Evolutionary conservation across 1,140 invertebrate species (phyloP).

Genomic region (Bombus pyrosoma): DNA sequence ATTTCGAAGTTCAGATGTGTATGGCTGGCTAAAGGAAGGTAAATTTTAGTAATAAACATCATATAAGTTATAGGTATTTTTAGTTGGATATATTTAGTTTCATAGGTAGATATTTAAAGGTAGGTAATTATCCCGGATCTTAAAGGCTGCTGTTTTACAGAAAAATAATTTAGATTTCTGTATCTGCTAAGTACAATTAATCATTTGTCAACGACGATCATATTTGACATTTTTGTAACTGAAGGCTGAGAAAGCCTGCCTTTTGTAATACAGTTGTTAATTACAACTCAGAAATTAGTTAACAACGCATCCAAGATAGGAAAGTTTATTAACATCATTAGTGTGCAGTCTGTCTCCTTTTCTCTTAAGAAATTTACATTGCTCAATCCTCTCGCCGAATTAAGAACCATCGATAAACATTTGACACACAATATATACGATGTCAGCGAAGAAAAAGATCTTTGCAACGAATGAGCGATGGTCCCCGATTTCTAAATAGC

Average conservation of each 20-base stretch:
- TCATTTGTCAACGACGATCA: background rate
- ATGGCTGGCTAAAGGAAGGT: background rate
- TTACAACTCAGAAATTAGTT: background rate
- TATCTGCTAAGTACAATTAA: background rate
- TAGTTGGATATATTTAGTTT: too few species aligned
- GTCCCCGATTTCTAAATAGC: conserved; percentile 3
- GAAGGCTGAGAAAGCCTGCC: too few species aligned
- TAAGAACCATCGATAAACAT: background rate
- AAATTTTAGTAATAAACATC: background rate
- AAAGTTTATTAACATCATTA: conserved; percentile 5
- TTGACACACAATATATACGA: background rate
- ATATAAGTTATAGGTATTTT: too few species aligned
- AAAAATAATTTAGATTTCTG: background rate
- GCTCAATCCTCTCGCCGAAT: background rate
- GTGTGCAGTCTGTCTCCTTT: background rate
- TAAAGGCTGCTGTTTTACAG: background rate
- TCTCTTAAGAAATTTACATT: background rate
- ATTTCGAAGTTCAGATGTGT: too few species aligned
- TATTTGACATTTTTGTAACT: too few species aligned
- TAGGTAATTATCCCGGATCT: too few species aligned
- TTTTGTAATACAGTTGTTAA: background rate
- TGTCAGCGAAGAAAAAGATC: background rate
- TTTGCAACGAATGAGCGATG: background rate
- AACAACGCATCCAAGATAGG: background rate
- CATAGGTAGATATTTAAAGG: too few species aligned